Percentiles rank a stretch among this genome's conserved stretches.
phyloP scores from a whole-genome alignment of 2,797 vertebrate species.

The Diceros bicornis region DNA sequence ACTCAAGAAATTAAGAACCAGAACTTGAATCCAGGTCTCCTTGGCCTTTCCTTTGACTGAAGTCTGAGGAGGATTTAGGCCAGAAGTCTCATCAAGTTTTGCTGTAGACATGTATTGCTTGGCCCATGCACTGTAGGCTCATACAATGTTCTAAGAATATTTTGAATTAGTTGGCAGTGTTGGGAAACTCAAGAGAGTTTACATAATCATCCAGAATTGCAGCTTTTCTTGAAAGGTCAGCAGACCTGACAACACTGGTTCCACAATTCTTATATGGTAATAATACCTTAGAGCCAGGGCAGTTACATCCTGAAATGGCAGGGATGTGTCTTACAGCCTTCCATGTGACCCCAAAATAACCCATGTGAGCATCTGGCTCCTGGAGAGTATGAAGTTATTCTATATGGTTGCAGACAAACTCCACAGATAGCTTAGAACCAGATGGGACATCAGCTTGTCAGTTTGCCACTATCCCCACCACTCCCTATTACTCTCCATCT shows the following conservation, averaged over 20 bases:
- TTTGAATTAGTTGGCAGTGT: not conserved
- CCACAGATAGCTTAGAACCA: not conserved
- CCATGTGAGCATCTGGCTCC: too few relatives aligned
- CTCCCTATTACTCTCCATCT: too few relatives aligned
- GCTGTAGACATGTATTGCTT: not conserved
- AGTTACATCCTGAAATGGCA: not conserved
- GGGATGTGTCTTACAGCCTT: not conserved
- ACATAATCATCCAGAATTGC: not conserved
- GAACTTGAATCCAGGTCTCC: not conserved
- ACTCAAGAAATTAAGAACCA: not conserved
- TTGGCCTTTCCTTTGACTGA: not conserved
- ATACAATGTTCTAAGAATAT: not conserved
- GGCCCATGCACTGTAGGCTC: fast-evolving
- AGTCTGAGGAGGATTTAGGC: not conserved
- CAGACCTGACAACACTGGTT: not conserved
- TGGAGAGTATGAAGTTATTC: not conserved
- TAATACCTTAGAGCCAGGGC: not conserved
- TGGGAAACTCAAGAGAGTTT: not conserved
- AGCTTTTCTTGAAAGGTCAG: not conserved
- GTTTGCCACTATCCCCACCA: not conserved
- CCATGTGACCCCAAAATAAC: not conserved
- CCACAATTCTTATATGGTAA: not conserved
- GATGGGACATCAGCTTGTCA: too few relatives aligned
- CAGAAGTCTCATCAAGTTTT: not conserved
- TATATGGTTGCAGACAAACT: not conserved